Base-by-base conservation (phyloP, 2,113 vertebrate species). In the Bagarius yarrelli region DNA sequence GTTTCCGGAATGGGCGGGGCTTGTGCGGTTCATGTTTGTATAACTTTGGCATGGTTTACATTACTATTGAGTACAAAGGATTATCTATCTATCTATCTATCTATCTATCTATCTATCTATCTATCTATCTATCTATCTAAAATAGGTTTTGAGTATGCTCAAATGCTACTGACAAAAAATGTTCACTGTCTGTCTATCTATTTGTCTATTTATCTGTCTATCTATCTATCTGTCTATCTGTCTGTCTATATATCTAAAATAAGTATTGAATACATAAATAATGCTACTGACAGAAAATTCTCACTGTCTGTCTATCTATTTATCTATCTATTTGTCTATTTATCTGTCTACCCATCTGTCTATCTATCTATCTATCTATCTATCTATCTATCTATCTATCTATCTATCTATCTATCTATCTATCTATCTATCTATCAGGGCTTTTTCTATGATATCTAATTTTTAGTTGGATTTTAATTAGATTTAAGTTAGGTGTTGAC, bases 391-490 rank as follows among this genome's bases (percentile, higher is more conserved):
- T 40, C n/a, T 55, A 32, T 73, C 23, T 74, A 19, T 14, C n/a
- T n/a, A 19, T 36, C 9, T 34, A 34, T 60, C 27, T 80, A 25
- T 21, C 57, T 27, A 76, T 47, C 13, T 30, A 56, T n/a, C 34
- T 23, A 16, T 76, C 50, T 64, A 52, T 69, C 66, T 66, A 19
- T 66, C 9, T 64, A 8, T 69, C 16, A n/a, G n/a, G 40, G n/a
- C 63, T 12, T n/a, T 30, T 69, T 53, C 75, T 63, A 80, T 50
- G 15, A 60, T 25, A 25, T 57, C 52, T 79, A 66, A 57, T 32
- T 52, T 79, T 79, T 16, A 72, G 66, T 79, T 79, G 78, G 36
- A 56, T 69, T 79, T 69, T 64, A 69, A 53, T 59, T 25, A 15
- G 34, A 79, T 79, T 79, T 21, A 44, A 30, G 66, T 40, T 53